Percentiles rank a stretch among this genome's conserved stretches.
Conservation (phyloP, 2,888 invertebrate species). For the Coelinius sp. region DNA sequence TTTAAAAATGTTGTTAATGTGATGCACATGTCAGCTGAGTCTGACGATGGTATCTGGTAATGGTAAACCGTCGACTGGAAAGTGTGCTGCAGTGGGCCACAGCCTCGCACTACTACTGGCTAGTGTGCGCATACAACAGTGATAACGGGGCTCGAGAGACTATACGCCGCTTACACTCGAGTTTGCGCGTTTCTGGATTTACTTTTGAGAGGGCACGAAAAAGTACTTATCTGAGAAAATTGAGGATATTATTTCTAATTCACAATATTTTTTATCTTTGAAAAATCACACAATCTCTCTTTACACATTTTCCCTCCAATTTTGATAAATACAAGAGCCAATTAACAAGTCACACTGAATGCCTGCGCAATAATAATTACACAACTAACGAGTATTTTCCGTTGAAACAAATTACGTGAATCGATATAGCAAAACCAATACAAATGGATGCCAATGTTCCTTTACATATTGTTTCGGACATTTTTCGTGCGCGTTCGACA, state of each 20-base stretch:
- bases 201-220: neutral
- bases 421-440: slow-evolving; percentile 7
- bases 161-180: no score
- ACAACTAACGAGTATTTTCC: neutral
- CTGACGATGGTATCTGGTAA: neutral
- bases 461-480: neutral
- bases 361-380: neutral
- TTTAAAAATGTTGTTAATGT: neutral
- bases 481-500: neutral
- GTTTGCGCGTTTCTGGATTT: neutral
- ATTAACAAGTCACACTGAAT: neutral
- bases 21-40: neutral
- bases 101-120: neutral
- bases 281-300: no score
- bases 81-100: neutral
- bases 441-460: neutral
- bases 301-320: neutral
- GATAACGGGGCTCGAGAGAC: neutral
- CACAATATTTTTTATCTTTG: neutral
- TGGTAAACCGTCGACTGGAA: neutral
- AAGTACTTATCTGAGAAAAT: neutral
- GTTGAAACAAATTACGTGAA: slow-evolving; percentile 41
- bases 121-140: neutral
- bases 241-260: neutral
- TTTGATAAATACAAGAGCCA: neutral